Conservation (phyloP, 2,797 vertebrate genomes). For the Pogoniulus pusillus region DNA sequence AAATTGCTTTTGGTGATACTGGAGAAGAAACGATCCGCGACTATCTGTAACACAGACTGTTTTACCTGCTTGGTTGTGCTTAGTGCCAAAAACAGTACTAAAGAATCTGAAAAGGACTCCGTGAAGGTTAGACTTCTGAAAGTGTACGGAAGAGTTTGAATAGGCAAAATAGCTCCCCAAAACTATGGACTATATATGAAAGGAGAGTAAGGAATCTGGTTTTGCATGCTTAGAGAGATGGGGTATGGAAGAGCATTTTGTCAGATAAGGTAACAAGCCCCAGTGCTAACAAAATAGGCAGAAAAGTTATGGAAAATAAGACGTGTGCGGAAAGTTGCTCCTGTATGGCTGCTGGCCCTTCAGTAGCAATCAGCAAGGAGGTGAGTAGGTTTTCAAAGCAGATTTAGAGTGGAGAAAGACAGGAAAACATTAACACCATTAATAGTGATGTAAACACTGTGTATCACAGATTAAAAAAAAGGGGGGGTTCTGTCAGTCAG, state of each 20-base stretch:
- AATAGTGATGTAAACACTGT: not conserved
- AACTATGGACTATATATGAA: not conserved
- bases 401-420: not conserved
- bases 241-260: not conserved
- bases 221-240: not conserved
- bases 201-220: not conserved
- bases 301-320: not conserved
- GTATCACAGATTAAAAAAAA: not conserved
- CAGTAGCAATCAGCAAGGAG: not conserved
- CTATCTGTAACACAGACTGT: not conserved
- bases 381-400: not conserved
- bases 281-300: not conserved
- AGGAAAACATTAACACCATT: not conserved
- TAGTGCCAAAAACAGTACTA: not conserved
- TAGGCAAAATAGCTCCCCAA: accelerated
- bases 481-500: not conserved
- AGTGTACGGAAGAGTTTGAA: not conserved
- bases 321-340: not conserved
- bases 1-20: not conserved
- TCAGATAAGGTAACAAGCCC: not conserved
- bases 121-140: not conserved
- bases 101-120: not conserved
- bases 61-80: not conserved
- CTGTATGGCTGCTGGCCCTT: not conserved
- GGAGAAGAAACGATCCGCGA: not conserved